Evolutionary conservation across 2,888 invertebrate genomes (phyloP), one percentile per base, ranked within the genome.

Genomic region (Drosophila ustulata): DNA sequence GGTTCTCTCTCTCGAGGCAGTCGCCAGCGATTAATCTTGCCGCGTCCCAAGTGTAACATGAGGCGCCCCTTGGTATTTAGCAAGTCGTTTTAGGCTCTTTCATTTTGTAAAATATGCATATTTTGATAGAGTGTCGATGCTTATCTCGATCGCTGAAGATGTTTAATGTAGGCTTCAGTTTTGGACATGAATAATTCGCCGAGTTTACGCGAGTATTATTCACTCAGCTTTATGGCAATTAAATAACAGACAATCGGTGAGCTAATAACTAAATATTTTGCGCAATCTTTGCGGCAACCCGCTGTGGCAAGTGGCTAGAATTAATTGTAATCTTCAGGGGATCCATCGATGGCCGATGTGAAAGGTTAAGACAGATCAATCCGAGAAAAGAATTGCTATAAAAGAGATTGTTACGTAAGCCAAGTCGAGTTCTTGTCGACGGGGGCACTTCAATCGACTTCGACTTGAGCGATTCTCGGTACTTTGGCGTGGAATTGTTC

Each of bases 321-420:
- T 86, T 82, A 88, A 82, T 82, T 88, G 87, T 88, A 76, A 80
- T 82, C 73, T 82, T 82, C 88, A 56, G 88, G 88, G 88, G 88
- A 65, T 82, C 88, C 30, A 46, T 58, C 58, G 43, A 58, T 50
- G 32, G 58, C 43, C 52, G 45, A 41, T 71, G 75, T 75, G 75
- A 78, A 69, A 79, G 75, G 75, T 79, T 68, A 53, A 45, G 45
- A 67, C 59, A 49, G 25, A 39, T 59, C 50, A 50, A 18, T 28
- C 30, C 18, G 18, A 18, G 28, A 50, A 5, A 4, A 11, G 57
- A 26, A 47, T 57, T 47, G 58, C 50, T 32, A 7, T 32, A 6
- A 13, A 13, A 41, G 39, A 47, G 18, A 58, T 49, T 58, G 37
- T 49, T 59, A 49, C 23, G 58, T 39, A 39, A 58, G 59, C 11